Evolutionary conservation across 2,888 invertebrate genomes (phyloP).

Genomic region (Cephalotes varians): DNA sequence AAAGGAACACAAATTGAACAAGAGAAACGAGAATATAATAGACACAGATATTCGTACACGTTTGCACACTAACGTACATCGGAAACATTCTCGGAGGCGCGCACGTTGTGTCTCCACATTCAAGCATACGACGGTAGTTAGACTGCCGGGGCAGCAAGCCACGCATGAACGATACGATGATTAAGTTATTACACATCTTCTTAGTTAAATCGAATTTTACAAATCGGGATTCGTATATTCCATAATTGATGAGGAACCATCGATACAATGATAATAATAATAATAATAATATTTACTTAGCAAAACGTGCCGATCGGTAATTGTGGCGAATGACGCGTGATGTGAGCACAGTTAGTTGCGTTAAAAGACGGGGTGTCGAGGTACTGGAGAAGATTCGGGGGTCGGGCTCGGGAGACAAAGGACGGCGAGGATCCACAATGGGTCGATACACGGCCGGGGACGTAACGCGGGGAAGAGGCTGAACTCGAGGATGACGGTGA

Average conservation of each 20-base stretch:
- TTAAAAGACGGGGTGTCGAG: conserved; percentile 65
- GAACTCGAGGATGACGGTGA: conserved; percentile 53
- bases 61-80: conserved; percentile 53
- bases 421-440: conserved; percentile 40
- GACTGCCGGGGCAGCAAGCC: conserved; percentile 81
- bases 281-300: conserved; percentile 78
- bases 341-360: conserved; percentile 79
- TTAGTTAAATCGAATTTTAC: conserved; percentile 81
- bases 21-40: conserved; percentile 55
- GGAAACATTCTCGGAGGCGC: conserved; percentile 56
- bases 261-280: conserved; percentile 79
- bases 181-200: conserved; percentile 76
- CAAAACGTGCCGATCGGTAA: conserved; percentile 82
- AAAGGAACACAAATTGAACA: conserved; percentile 23
- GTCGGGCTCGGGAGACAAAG: conserved; percentile 9
- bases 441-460: conserved; percentile 36
- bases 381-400: conserved; percentile 16
- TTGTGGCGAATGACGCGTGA: conserved; percentile 79
- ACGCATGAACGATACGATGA: conserved; percentile 78
- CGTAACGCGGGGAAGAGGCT: conserved; percentile 56
- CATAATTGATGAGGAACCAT: conserved; percentile 84
- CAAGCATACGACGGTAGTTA: conserved; percentile 77
- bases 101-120: conserved; percentile 58
- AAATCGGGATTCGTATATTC: conserved; percentile 81
- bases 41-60: conserved; percentile 57